phyloP scores from a whole-genome alignment of 1,140 invertebrate genomes.

The Drosophila cardini region DNA sequence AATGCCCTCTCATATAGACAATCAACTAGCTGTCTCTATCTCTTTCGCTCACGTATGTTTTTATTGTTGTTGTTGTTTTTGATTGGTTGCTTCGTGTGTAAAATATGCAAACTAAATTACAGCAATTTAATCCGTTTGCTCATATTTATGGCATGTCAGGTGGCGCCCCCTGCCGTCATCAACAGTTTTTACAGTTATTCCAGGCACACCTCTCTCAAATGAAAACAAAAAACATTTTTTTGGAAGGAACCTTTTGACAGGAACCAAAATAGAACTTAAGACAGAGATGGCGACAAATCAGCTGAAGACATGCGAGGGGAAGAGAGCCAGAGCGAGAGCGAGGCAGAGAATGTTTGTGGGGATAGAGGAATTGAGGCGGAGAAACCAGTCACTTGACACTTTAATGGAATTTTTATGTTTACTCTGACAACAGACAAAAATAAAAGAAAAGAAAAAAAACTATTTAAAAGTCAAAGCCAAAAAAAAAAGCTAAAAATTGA shows the following conservation, averaged over 20 bases:
- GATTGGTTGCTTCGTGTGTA: slow-evolving; percentile 44
- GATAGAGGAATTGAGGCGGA: background rate
- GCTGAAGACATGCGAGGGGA: background rate
- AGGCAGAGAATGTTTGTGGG: too few species aligned
- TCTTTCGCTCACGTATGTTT: slow-evolving; percentile 9
- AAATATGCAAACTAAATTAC: slow-evolving; percentile 64
- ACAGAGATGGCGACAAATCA: background rate
- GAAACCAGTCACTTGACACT: slow-evolving; percentile 69
- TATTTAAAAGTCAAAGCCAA: background rate
- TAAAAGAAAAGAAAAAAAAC: slow-evolving; percentile 3
- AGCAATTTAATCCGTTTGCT: slow-evolving; percentile 57
- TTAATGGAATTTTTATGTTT: slow-evolving; percentile 77
- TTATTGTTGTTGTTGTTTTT: slow-evolving; percentile 24
- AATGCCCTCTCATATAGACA: background rate
- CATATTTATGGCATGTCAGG: slow-evolving; percentile 49
- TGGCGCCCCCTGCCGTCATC: slow-evolving; percentile 43
- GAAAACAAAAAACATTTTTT: slow-evolving; percentile 12
- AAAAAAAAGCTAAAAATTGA: slow-evolving; percentile 10
- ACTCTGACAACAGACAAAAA: slow-evolving; percentile 22
- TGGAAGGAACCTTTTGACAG: slow-evolving; percentile 28
- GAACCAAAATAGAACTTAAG: background rate
- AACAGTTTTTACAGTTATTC: slow-evolving; percentile 38
- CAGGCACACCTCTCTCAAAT: slow-evolving; percentile 15
- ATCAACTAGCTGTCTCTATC: slow-evolving; percentile 4
- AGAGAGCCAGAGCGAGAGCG: background rate